Base-by-base conservation (phyloP, 2,113 vertebrate genomes). In the Poecile atricapillus region DNA sequence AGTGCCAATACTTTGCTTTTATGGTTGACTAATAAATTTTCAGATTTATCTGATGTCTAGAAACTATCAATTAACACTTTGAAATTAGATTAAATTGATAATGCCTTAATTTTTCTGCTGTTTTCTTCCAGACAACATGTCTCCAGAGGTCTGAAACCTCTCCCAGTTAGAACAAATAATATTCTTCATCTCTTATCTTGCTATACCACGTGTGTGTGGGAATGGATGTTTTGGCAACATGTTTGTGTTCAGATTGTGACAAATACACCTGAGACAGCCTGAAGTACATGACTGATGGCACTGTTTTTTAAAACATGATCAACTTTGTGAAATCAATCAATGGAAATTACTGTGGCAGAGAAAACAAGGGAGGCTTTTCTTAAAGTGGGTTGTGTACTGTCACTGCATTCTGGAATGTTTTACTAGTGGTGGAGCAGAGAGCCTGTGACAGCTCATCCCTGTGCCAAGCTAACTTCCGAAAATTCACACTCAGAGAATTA, bases 131-230 rank as follows among this genome's bases (percentile, higher is more conserved):
- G 77, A 49, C 15, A 67, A 49, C 22, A 63, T 1, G 2, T 31
- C 73, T 62, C 28, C 44, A 67, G 76, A 69, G 58, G 55, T n/a
- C 31, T 27, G 31, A 91, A 78, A n/a, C 35, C 37, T 44, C 39
- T 77, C 69, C 53, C 1, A 5, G 12, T 18, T 20, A 11, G 35
- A 55, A 85, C 11, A 12, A n/a, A 27, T 18, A 60, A 67, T 11
- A 22, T 13, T 78, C 59, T 74, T 71, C 19, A 1, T 33, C 73
- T 85, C n/a, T 19, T 33, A 58, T 71, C 76, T 55, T 52, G 20
- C 16, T 8, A 50, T 3, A 18, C 9, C 46, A 43, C 2, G 2
- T 6, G 3, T 13, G 7, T 9, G 3, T 6, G 4, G 9, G 27
- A 69, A 53, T 1, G 9, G 64, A 69, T 31, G 52, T 67, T 83